Percentiles rank a stretch among this genome's conserved stretches.
Evolutionary conservation across 2,113 vertebrate species (phyloP).

Genomic region (Oceanites oceanicus): DNA sequence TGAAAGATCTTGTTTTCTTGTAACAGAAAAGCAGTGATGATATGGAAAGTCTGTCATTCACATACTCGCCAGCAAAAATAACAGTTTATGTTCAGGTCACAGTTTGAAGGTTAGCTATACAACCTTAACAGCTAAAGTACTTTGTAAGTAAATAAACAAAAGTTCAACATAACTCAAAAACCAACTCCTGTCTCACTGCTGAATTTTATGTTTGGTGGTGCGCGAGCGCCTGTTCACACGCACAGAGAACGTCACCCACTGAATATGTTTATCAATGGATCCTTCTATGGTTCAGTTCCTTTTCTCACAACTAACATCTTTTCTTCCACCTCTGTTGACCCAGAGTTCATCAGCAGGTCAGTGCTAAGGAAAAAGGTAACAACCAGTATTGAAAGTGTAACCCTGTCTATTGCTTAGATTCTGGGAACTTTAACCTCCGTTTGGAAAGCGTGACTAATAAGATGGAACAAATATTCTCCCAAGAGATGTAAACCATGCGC

Average conservation of each 20-base stretch:
- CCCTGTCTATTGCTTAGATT: constrained; percentile 55
- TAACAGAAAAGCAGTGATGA: neutral
- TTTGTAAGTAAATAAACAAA: constrained; percentile 9
- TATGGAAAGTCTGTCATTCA: neutral
- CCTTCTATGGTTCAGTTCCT: constrained; percentile 20
- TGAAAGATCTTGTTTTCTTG: neutral
- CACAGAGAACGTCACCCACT: neutral
- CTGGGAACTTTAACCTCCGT: constrained; percentile 67
- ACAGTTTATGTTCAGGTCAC: neutral
- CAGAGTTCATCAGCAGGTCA: constrained; percentile 71
- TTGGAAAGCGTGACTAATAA: constrained; percentile 73
- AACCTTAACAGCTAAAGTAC: neutral
- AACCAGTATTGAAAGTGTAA: constrained; percentile 51
- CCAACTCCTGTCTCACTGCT: neutral
- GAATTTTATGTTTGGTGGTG: neutral
- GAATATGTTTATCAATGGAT: neutral
- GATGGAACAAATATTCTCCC: constrained; percentile 65
- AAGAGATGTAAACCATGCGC: constrained; percentile 63
- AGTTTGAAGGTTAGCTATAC: neutral
- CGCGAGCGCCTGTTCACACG: fast-evolving
- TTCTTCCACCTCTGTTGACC: constrained; percentile 37
- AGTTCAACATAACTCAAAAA: neutral
- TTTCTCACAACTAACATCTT: constrained; percentile 51
- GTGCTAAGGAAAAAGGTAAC: constrained; percentile 43
- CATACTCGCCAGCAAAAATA: neutral